Conservation (phyloP, 2,888 invertebrate genomes). For the Lottia gigantea region DNA sequence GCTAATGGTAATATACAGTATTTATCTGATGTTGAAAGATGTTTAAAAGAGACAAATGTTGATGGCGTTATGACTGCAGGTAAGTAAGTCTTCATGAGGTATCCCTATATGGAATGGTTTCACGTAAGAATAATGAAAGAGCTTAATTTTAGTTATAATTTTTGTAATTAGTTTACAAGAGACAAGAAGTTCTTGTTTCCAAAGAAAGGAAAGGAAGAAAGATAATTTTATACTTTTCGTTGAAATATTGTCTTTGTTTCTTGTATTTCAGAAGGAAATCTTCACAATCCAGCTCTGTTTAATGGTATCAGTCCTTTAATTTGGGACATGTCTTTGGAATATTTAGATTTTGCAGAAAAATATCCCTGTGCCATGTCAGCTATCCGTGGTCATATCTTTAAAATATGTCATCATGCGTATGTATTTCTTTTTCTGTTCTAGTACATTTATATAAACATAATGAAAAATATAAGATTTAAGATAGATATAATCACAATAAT, state of each 20-base stretch:
- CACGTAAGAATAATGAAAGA: too few relatives aligned
- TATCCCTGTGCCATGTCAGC: constrained; percentile 91
- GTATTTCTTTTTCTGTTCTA: constrained; percentile 25
- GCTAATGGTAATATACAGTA: constrained; percentile 98
- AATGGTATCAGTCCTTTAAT: constrained; percentile 76
- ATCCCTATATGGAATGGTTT: too few relatives aligned
- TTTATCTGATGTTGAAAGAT: constrained; percentile 85
- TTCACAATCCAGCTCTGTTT: constrained; percentile 97
- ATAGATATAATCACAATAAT: too few relatives aligned
- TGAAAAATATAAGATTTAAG: too few relatives aligned
- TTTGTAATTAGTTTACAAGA: too few relatives aligned
- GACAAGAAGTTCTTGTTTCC: too few relatives aligned
- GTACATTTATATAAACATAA: background rate
- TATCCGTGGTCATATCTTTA: constrained; percentile 94
- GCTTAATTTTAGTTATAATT: too few relatives aligned
- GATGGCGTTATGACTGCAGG: constrained; percentile 74
- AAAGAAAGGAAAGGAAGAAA: too few relatives aligned
- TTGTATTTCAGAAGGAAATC: constrained; percentile 85
- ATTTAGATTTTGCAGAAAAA: constrained; percentile 82
- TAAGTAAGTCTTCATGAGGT: constrained; percentile 32
- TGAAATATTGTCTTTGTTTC: too few relatives aligned
- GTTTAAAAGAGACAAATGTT: constrained; percentile 86
- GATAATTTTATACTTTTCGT: too few relatives aligned
- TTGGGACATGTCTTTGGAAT: constrained; percentile 91
- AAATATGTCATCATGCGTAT: constrained; percentile 91